Base-by-base conservation (phyloP, 2,113 vertebrate species). In the Ellobius talpinus region DNA sequence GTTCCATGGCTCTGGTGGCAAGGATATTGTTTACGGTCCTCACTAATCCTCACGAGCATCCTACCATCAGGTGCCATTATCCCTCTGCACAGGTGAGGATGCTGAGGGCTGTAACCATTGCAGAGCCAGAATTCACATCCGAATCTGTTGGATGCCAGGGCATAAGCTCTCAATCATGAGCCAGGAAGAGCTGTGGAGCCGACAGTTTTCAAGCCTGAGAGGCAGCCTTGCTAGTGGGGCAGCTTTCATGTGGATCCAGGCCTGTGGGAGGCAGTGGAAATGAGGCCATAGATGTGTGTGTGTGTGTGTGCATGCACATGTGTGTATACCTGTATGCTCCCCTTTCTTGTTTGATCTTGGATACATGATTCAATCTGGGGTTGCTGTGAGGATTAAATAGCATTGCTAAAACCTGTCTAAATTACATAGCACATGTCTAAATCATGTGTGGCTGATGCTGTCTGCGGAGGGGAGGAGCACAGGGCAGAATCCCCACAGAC, bases 81-180 rank as follows among this genome's bases (percentile, higher is more conserved):
- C 3, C 39, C 61, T 82, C 19, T 65, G 63, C n/a, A 74, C 77
- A 91, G 91, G 66, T 74, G 39, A 78, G 16, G 65, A 88, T 47
- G 58, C 73, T 21, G 14, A 84, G 42, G 29, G 33, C 17, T 63
- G 19, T 19, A 58, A 65, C 55, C 93, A 36, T 7, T 19, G 23
- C 91, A 92, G 65, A 89, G 50, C 42, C 77, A 55, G 72, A 77
- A 68, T 92, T 86, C 76, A 85, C 50, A 84, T 66, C 36, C 47
- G 91, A 50, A 85, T 63, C 58, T 47, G 73, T 72, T 26, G 36
- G 84, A 63, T 68, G 73, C 31, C 92, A 74, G 66, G 66, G 16
- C 91, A 5, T 47, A 68, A 73, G 63, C 39, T 91, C 70, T 88
- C 33, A 58, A 68, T 36, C 61, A 61, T 9, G 78, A 74, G 42